Percentiles rank a stretch among this genome's conserved stretches.
These are phyloP conservation scores for Triops longicaudatus DNA, from an alignment of 1,140 invertebrate genomes.

Conservation along the genomic window DNA sequence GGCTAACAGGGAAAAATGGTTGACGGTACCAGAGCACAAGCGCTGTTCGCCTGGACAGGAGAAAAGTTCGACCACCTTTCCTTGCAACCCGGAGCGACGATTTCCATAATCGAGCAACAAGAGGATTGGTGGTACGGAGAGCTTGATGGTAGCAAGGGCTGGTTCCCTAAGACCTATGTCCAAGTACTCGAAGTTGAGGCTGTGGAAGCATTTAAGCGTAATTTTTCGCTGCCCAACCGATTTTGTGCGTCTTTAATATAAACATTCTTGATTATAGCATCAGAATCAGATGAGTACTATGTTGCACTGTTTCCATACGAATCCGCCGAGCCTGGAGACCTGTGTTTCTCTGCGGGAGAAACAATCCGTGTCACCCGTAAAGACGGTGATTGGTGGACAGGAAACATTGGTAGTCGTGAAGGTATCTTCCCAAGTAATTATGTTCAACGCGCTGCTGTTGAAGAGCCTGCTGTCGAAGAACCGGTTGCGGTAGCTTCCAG, in stretches of 20 bases:
- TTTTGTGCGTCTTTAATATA: conserved; percentile 26
- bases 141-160: conserved; percentile 46
- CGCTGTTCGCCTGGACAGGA: conserved; percentile 56
- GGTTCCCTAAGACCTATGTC: conserved; percentile 66
- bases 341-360: conserved; percentile 85
- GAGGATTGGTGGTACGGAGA: conserved; percentile 63
- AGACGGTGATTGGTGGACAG: conserved; percentile 98
- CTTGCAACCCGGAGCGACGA: conserved; percentile 57
- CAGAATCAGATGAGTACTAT: conserved; percentile 56
- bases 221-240: neutral
- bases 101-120: conserved; percentile 56
- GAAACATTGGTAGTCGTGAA: conserved; percentile 65
- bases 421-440: conserved; percentile 96
- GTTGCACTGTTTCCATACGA: conserved; percentile 74
- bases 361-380: conserved; percentile 75
- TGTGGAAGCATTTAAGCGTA: conserved; percentile 11
- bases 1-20: conserved; percentile 26
- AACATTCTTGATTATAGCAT: conserved; percentile 27
- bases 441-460: conserved; percentile 54
- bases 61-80: conserved; percentile 56
- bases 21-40: conserved; percentile 44
- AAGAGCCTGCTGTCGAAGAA: conserved; percentile 19
- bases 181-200: conserved; percentile 40
- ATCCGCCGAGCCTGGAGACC: conserved; percentile 80
- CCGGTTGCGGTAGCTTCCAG: conserved; percentile 26